Conservation (phyloP, 2,797 vertebrate species). For the Alca torda region DNA sequence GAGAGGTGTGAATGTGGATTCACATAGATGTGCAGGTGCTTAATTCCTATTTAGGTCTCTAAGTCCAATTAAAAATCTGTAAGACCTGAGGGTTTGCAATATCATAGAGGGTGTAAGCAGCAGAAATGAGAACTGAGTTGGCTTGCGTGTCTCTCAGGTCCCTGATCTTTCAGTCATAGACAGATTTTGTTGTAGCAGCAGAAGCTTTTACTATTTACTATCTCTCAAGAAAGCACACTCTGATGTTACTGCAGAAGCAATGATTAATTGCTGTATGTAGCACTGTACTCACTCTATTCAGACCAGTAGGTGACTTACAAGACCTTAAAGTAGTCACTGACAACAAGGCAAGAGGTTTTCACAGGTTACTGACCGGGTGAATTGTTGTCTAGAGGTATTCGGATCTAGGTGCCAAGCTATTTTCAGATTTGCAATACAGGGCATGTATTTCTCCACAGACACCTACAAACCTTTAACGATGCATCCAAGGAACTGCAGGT, state of each 20-base stretch:
- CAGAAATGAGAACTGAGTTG: background rate
- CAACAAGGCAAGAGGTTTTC: background rate
- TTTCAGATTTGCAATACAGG: background rate
- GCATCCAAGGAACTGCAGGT: background rate
- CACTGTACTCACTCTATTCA: background rate
- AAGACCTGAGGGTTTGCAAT: background rate
- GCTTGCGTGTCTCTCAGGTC: background rate
- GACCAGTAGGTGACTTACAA: background rate
- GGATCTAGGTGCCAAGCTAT: background rate
- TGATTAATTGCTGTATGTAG: background rate
- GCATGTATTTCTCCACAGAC: background rate
- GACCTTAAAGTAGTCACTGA: background rate
- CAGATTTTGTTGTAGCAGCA: background rate
- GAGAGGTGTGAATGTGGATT: accelerated
- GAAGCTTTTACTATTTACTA: background rate
- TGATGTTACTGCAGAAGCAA: background rate
- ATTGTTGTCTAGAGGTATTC: background rate
- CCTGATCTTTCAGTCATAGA: background rate
- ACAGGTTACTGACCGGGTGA: background rate
- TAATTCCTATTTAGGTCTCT: background rate
- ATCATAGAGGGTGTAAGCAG: background rate
- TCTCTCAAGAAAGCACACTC: background rate
- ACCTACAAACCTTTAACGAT: background rate
- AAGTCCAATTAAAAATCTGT: background rate
- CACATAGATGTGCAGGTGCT: background rate